Conservation (phyloP, 2,888 invertebrate genomes). For the Bibio marci region DNA sequence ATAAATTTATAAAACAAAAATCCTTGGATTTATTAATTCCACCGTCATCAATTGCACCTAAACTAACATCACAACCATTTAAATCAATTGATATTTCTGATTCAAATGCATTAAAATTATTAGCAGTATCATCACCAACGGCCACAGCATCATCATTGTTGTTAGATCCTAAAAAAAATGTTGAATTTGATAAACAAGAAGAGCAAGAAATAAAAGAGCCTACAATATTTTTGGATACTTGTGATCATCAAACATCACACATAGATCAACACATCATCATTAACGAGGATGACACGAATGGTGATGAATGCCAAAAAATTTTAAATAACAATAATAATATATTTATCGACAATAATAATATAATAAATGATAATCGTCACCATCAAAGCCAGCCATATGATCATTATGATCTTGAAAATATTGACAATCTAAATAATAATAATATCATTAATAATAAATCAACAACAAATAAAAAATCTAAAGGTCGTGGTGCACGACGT, state of each 20-base stretch:
- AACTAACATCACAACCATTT: no score
- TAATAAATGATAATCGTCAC: no score
- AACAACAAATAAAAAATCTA: background rate
- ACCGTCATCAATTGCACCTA: no score
- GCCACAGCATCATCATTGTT: no score
- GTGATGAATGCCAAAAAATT: background rate
- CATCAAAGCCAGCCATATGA: background rate
- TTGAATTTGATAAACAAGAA: slow-evolving; percentile 15
- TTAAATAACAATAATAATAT: slow-evolving; percentile 1
- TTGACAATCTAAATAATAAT: background rate
- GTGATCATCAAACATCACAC: background rate
- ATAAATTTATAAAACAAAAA: no score
- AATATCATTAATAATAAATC: background rate
- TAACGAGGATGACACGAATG: background rate
- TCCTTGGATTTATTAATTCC: no score
- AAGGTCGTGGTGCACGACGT: slow-evolving; percentile 1
- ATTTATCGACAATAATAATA: background rate
- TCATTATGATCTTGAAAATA: background rate
- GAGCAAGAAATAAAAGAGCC: slow-evolving; percentile 7
- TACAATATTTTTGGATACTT: background rate
- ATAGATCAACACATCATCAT: background rate
- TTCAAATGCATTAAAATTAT: no score
- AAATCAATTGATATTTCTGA: no score
- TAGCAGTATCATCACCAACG: no score
- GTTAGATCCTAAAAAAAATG: no score